Evolutionary conservation across 2,888 invertebrate genomes (phyloP).

Genomic region (Ormyrus nitidulus): DNA sequence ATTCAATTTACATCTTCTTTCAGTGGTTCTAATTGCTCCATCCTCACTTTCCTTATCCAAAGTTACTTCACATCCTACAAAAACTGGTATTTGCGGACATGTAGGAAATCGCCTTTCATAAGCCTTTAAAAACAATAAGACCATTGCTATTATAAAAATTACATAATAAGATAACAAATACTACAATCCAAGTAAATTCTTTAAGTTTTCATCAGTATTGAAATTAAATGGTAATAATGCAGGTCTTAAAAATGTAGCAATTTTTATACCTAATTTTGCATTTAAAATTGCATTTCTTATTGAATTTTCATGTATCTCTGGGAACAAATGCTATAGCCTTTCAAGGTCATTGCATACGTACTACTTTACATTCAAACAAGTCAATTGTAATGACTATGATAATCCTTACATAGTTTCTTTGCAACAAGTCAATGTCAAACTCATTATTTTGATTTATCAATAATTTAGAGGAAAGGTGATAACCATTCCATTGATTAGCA

Average conservation of each 20-base stretch:
- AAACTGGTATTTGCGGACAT: slow-evolving; percentile 96
- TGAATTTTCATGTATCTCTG: slow-evolving; percentile 16
- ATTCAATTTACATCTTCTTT: slow-evolving; percentile 90
- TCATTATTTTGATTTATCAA: slow-evolving; percentile 52
- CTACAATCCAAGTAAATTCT: background rate
- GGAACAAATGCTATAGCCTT: slow-evolving; percentile 37
- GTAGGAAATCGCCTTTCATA: slow-evolving; percentile 95
- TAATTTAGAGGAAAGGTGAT: slow-evolving; percentile 49
- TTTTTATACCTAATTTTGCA: background rate
- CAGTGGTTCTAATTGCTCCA: slow-evolving; percentile 86
- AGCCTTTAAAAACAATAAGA: slow-evolving; percentile 80
- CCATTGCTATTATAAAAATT: background rate
- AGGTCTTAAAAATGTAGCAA: background rate
- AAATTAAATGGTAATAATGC: background rate
- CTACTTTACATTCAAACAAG: slow-evolving; percentile 44
- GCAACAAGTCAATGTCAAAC: slow-evolving; percentile 53
- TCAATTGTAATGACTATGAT: slow-evolving; percentile 48
- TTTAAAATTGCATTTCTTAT: slow-evolving; percentile 26
- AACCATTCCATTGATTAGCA: slow-evolving; percentile 51
- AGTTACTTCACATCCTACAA: slow-evolving; percentile 89
- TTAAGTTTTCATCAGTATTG: no score
- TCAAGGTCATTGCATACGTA: slow-evolving; percentile 51
- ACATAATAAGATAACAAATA: background rate
- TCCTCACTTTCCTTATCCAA: slow-evolving; percentile 87
- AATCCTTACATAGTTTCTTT: slow-evolving; percentile 49